These are phyloP conservation scores for Acleris literana DNA, from an alignment of 2,888 invertebrate species.

Conservation along the genomic window DNA sequence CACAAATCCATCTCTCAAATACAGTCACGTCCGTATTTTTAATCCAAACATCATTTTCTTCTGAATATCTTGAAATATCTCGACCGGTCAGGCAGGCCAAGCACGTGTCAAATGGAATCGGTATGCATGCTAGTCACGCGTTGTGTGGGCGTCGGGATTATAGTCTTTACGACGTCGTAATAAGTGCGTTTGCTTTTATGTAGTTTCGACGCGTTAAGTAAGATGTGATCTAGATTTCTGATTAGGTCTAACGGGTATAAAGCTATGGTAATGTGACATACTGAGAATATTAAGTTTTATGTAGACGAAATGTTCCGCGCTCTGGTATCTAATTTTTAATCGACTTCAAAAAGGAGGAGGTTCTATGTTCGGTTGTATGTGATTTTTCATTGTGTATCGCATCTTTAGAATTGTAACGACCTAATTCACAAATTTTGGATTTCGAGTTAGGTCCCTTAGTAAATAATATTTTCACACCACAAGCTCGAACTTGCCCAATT, in stretches of 20 bases:
- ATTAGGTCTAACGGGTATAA: background rate
- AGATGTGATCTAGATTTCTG: background rate
- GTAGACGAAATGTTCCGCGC: background rate
- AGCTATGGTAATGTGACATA: background rate
- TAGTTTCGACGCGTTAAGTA: conserved; percentile 8
- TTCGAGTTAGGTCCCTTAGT: no score
- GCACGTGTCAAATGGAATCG: conserved; percentile 21
- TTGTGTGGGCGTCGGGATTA: conserved; percentile 11
- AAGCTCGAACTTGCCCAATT: no score
- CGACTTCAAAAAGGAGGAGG: no score
- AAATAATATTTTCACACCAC: no score
- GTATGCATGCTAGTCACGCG: background rate
- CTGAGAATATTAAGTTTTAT: background rate
- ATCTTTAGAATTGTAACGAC: no score
- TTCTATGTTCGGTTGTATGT: no score
- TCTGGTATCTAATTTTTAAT: no score
- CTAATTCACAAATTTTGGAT: no score
- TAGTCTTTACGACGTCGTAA: conserved; percentile 4
- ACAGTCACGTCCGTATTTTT: conserved; percentile 19
- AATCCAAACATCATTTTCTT: conserved; percentile 20
- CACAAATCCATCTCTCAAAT: background rate
- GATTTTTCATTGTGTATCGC: no score
- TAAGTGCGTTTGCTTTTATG: background rate
- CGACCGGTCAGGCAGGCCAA: conserved; percentile 14
- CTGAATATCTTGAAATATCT: conserved; percentile 21